Percentiles rank a stretch among this genome's conserved stretches.
Evolutionary conservation across 2,888 invertebrate species (phyloP).

Genomic region (Cistogaster globosa): DNA sequence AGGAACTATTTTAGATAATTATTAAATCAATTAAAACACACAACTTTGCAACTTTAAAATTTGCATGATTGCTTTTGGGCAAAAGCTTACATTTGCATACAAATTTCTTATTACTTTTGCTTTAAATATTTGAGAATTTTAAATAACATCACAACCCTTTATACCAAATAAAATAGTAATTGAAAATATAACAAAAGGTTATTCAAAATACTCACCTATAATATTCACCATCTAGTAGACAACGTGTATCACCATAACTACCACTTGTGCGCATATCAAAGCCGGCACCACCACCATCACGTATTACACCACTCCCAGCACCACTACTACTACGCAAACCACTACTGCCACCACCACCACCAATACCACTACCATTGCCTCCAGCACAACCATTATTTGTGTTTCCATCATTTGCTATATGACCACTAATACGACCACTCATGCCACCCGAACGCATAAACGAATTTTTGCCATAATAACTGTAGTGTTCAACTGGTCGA

Average conservation of each 20-base stretch:
- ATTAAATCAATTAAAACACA: no score
- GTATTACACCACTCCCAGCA: slow-evolving; percentile 61
- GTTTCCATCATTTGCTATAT: slow-evolving; percentile 49
- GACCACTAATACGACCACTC: slow-evolving; percentile 66
- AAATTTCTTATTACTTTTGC: no score
- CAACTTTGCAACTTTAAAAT: no score
- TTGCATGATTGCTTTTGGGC: no score
- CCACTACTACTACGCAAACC: slow-evolving; percentile 67
- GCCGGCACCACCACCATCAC: slow-evolving; percentile 69
- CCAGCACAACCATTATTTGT: slow-evolving; percentile 72
- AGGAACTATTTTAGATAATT: no score
- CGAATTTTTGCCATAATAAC: slow-evolving; percentile 80
- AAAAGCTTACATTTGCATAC: no score
- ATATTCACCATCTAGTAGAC: slow-evolving; percentile 78
- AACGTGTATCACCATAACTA: slow-evolving; percentile 79
- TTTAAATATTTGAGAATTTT: not conserved
- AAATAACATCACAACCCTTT: not conserved
- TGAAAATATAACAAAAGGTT: not conserved
- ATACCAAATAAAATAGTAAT: not conserved
- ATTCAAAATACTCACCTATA: slow-evolving; percentile 76
- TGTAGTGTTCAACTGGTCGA: slow-evolving; percentile 83
- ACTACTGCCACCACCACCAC: not conserved
- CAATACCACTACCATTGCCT: slow-evolving; percentile 14
- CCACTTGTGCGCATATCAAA: slow-evolving; percentile 72
- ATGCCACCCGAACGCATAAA: slow-evolving; percentile 76